Evolutionary conservation across 2,888 invertebrate species (phyloP), one percentile per base, ranked within the genome.

Genomic region (Oegoconia quadripuncta): DNA sequence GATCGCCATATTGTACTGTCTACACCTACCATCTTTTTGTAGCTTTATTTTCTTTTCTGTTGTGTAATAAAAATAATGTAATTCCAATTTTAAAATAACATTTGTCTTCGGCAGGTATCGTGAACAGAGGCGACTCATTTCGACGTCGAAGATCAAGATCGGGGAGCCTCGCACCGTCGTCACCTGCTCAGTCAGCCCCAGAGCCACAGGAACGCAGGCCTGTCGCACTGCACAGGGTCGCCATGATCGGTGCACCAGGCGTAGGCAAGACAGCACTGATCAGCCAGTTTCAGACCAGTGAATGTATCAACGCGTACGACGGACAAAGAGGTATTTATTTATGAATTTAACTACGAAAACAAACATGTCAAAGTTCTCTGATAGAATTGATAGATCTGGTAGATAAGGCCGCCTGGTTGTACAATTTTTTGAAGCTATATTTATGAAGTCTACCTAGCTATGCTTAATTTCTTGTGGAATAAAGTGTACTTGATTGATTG

Each of bases 51-150:
- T 7, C 9, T 7, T 7, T 22, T 22, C 2, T 22, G 22, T 9
- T n/a, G n/a, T n/a, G n/a, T n/a, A n/a, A n/a, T n/a, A n/a, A n/a
- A 20, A 7, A 3, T 20, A 20, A 11, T 11, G 3, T 11, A 13
- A 27, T n/a, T 16, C 11, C 12, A 31, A 25, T 15, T 34, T 15
- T 18, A n/a, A n/a, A n/a, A n/a, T n/a, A n/a, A n/a, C n/a, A n/a
- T n/a, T n/a, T n/a, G n/a, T 25, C n/a, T 16, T 8, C 14, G 53
- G 66, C 88, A 95, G 97, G 97, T 48, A 93, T 97, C 52, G 93
- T 98, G 34, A 97, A 97, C 81, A 89, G 97, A 42, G 98, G 98
- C 0, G 98, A 98, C 80, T 97, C 97, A 3, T 95, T 98, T 80
- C 89, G 97, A 26, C 91, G 96, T 33, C 91, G 95, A 20, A 90